Percentiles rank a stretch among this genome's conserved stretches.
Conservation (phyloP, 2,797 vertebrate genomes). For the Nannoperca australis region DNA sequence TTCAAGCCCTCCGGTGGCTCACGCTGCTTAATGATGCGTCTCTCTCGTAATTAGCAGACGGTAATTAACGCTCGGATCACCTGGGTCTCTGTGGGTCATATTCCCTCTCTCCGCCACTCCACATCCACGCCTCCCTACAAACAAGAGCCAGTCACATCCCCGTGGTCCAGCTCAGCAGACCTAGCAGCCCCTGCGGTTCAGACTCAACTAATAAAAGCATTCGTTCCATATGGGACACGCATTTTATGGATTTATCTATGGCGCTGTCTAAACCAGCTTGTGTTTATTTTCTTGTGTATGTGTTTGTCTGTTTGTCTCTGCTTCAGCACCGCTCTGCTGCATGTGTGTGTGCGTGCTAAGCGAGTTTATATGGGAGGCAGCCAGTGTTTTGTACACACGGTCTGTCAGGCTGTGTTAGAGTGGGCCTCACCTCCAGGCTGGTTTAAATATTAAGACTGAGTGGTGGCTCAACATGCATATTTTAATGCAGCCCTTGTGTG, state of each 20-base stretch:
- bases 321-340: constrained; percentile 29
- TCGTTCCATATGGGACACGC: constrained; percentile 63
- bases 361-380: constrained; percentile 64
- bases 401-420: constrained; percentile 70
- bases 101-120: constrained; percentile 50
- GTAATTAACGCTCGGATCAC: constrained; percentile 83
- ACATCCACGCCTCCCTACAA: constrained; percentile 50
- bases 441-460: constrained; percentile 85
- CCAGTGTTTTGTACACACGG: constrained; percentile 75
- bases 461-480: constrained; percentile 81
- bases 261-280: constrained; percentile 71
- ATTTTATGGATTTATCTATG: constrained; percentile 66
- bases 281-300: constrained; percentile 64
- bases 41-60: constrained; percentile 83
- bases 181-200: constrained; percentile 41
- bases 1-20: constrained; percentile 74
- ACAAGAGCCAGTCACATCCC: constrained; percentile 56
- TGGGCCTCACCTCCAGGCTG: constrained; percentile 81
- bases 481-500: constrained; percentile 73
- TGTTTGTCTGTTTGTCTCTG: constrained; percentile 52
- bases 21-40: constrained; percentile 83
- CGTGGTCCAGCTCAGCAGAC: constrained; percentile 19
- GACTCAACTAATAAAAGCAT: constrained; percentile 62
- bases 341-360: constrained; percentile 10
- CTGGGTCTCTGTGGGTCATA: constrained; percentile 77